phyloP scores from a whole-genome alignment of 2,113 vertebrate genomes.

The Nothobranchius furzeri region DNA sequence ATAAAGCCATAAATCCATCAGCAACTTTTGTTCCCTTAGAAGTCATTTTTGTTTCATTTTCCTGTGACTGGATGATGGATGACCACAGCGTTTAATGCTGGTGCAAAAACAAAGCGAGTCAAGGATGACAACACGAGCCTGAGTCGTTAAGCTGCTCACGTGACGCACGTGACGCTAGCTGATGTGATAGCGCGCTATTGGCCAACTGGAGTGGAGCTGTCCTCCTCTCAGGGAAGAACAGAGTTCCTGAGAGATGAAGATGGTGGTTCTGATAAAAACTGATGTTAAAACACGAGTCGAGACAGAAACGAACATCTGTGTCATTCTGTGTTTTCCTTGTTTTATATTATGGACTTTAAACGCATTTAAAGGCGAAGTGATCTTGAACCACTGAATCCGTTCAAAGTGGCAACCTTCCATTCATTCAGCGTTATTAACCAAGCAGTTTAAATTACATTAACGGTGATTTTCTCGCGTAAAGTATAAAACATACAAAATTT shows the following conservation, averaged over 20 bases:
- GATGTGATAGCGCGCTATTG: slow-evolving; percentile 37
- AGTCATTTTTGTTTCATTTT: background rate
- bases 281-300: background rate
- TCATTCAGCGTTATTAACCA: background rate
- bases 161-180: slow-evolving; percentile 52
- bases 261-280: slow-evolving; percentile 14
- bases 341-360: background rate
- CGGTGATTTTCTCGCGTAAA: background rate
- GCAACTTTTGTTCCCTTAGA: background rate
- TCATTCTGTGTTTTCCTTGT: background rate
- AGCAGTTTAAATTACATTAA: background rate
- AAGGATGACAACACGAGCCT: slow-evolving; percentile 26
- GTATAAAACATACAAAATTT: too few relatives aligned
- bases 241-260: slow-evolving; percentile 26
- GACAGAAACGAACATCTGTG: background rate
- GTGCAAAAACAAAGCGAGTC: slow-evolving; percentile 13
- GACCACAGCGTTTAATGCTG: background rate
- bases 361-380: background rate
- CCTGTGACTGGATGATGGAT: background rate
- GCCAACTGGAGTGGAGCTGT: slow-evolving; percentile 26
- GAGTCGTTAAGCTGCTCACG: slow-evolving; percentile 52
- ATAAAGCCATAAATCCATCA: background rate
- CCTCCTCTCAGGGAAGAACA: slow-evolving; percentile 18
- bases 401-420: too few relatives aligned
- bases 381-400: background rate